A percentile compares a stretch with the other conserved stretches of the same genome.
These are phyloP conservation scores for Trileptium ribeirensis DNA, from an alignment of 2,888 invertebrate species.

Conservation along the genomic window DNA sequence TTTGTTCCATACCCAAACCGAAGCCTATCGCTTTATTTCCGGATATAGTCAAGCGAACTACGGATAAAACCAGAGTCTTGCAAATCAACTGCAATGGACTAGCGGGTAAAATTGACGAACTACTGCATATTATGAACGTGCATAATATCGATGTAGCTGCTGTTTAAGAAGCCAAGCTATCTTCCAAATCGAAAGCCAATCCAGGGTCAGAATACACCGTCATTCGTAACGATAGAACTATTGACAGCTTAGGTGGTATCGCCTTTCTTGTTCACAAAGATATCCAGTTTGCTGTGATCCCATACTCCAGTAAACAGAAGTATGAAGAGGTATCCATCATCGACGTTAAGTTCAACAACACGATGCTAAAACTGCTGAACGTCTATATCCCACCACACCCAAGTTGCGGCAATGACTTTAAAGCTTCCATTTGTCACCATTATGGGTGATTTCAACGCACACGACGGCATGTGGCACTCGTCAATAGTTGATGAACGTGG, in stretches of 20 bases:
- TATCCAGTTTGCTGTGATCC: too few species aligned
- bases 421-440: background rate
- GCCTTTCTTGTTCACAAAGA: too few species aligned
- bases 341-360: background rate
- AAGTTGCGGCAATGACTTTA: background rate
- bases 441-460: background rate
- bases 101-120: background rate
- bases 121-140: background rate
- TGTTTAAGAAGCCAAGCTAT: background rate
- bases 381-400: background rate
- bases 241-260: too few species aligned
- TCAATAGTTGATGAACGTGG: background rate
- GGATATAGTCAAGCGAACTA: too few species aligned
- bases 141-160: constrained; percentile 9
- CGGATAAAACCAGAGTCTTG: too few species aligned
- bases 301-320: too few species aligned
- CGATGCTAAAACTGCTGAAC: background rate
- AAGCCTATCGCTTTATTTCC: too few species aligned
- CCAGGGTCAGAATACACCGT: background rate
- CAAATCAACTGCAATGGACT: background rate
- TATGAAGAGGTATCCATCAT: background rate
- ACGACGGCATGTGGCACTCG: background rate
- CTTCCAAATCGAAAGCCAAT: background rate
- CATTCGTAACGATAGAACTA: background rate
- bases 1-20: too few species aligned